These are phyloP conservation scores for Machimus rusticus DNA, from an alignment of 2,888 invertebrate species.

Conservation along the genomic window DNA sequence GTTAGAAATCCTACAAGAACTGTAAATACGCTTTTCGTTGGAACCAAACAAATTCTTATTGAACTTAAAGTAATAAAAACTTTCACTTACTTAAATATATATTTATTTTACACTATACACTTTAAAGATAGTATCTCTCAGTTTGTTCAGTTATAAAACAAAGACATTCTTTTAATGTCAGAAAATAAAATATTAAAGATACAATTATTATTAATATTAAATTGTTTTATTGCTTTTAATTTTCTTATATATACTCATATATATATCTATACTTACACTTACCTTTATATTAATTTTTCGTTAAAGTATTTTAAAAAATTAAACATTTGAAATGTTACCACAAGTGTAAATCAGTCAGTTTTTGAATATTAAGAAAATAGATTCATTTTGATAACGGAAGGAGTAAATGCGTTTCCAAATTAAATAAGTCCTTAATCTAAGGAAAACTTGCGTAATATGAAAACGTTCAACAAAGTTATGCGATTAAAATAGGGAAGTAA, in stretches of 20 bases:
- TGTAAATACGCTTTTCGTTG: not conserved
- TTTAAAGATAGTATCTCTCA: slow-evolving; percentile 33
- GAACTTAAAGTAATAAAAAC: slow-evolving; percentile 33
- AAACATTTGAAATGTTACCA: not conserved
- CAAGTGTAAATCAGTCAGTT: slow-evolving; percentile 33
- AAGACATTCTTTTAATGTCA: slow-evolving; percentile 3
- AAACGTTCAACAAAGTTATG: not conserved
- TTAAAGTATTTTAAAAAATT: not conserved
- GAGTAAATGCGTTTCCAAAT: not conserved
- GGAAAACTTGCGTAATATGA: not conserved
- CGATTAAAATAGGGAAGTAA: not conserved
- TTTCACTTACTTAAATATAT: slow-evolving; percentile 25
- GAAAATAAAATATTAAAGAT: slow-evolving; percentile 11
- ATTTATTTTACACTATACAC: slow-evolving; percentile 40
- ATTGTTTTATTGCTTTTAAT: slow-evolving; percentile 39
- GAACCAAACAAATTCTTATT: slow-evolving; percentile 17
- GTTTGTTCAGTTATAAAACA: slow-evolving; percentile 8
- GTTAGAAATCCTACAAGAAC: slow-evolving; percentile 21
- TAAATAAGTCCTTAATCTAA: slow-evolving; percentile 9
- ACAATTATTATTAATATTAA: slow-evolving; percentile 36
- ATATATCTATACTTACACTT: slow-evolving; percentile 24
- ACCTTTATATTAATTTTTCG: slow-evolving; percentile 6
- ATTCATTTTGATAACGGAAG: not conserved
- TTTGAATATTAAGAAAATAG: slow-evolving; percentile 35
- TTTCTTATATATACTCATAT: slow-evolving; percentile 3